A percentile compares a stretch with the other conserved stretches of the same genome.
Evolutionary conservation across 1,140 invertebrate genomes (phyloP).

Genomic region (Pseudomyrmex sp.): DNA sequence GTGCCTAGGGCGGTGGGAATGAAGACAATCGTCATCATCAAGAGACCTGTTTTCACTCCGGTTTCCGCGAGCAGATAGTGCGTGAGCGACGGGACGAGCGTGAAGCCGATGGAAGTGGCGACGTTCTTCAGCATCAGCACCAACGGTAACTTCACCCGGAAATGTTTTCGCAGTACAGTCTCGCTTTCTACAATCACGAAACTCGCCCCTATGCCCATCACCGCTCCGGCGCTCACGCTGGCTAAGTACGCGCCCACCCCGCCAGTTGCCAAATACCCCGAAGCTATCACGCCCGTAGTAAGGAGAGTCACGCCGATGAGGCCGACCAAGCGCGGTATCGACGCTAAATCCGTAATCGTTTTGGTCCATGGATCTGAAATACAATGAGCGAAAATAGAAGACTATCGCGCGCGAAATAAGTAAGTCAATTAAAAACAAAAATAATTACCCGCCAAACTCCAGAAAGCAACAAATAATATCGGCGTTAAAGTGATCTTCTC

Average conservation of each 20-base stretch:
- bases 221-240: slow-evolving; percentile 79
- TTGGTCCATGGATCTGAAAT: slow-evolving; percentile 86
- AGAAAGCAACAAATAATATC: slow-evolving; percentile 85
- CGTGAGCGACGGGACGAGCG: slow-evolving; percentile 73
- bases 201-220: slow-evolving; percentile 81
- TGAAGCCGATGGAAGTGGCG: slow-evolving; percentile 72
- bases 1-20: slow-evolving; percentile 75
- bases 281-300: slow-evolving; percentile 76
- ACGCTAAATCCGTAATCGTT: slow-evolving; percentile 85
- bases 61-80: slow-evolving; percentile 67
- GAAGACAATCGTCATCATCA: slow-evolving; percentile 75
- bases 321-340: slow-evolving; percentile 85
- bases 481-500: slow-evolving; percentile 86
- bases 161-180: slow-evolving; percentile 74
- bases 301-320: slow-evolving; percentile 79
- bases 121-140: slow-evolving; percentile 75
- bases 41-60: slow-evolving; percentile 69
- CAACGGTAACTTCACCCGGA: slow-evolving; percentile 72
- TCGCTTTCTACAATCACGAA: slow-evolving; percentile 78
- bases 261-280: slow-evolving; percentile 79
- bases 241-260: slow-evolving; percentile 80
- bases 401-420: neutral
- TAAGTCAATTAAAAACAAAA: neutral
- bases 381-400: neutral
- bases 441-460: slow-evolving; percentile 78